phyloP scores from a whole-genome alignment of 2,888 invertebrate genomes.

The Diplazon laetatorius region DNA sequence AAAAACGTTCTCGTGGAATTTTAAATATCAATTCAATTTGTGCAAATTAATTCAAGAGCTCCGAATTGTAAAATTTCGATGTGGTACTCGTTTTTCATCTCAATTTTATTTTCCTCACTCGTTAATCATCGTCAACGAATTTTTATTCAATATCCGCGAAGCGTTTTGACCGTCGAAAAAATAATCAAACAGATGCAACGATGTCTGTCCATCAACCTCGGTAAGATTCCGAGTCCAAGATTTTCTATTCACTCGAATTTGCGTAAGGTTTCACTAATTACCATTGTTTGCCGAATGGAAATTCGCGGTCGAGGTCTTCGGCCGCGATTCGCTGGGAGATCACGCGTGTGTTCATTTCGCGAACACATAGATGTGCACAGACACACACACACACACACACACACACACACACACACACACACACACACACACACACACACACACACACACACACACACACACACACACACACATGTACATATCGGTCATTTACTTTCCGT shows the following conservation, averaged over 20 bases:
- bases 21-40: slow-evolving; percentile 43
- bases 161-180: slow-evolving; percentile 22
- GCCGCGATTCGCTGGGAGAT: slow-evolving; percentile 30
- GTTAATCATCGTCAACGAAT: slow-evolving; percentile 58
- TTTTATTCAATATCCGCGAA: slow-evolving; percentile 41
- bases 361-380: too few relatives aligned
- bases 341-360: slow-evolving; percentile 5
- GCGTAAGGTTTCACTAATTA: slow-evolving; percentile 74
- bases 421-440: too few relatives aligned
- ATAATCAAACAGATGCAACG: slow-evolving; percentile 23
- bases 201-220: too few relatives aligned
- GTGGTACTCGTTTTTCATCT: slow-evolving; percentile 22
- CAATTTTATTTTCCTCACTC: slow-evolving; percentile 9
- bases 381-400: too few relatives aligned
- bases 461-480: slow-evolving; percentile 4
- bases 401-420: too few relatives aligned
- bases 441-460: too few relatives aligned
- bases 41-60: neutral
- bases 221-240: slow-evolving; percentile 9
- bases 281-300: slow-evolving; percentile 70
- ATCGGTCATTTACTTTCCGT: slow-evolving; percentile 44
- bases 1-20: slow-evolving; percentile 3
- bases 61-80: neutral
- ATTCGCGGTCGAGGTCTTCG: slow-evolving; percentile 53
- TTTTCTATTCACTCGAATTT: slow-evolving; percentile 10